phyloP scores from a whole-genome alignment of 1,140 invertebrate genomes.

The Leucophenga varia region DNA sequence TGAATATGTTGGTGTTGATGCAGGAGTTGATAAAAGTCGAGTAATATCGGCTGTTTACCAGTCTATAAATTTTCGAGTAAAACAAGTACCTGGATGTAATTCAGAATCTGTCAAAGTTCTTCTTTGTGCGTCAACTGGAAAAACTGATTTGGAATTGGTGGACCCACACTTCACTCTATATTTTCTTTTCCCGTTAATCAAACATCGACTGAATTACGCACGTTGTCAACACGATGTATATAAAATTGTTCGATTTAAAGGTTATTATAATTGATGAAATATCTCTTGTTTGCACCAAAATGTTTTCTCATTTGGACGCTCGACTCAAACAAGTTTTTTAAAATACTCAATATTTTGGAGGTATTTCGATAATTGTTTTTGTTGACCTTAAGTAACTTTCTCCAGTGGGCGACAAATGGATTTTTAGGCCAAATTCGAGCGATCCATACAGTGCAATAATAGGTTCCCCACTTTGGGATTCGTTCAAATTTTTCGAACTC shows the following conservation, averaged over 20 bases:
- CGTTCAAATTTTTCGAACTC: no score
- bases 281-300: conserved; percentile 3
- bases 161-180: conserved; percentile 2
- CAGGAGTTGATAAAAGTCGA: no score
- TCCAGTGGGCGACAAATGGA: no score
- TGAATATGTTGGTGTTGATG: no score
- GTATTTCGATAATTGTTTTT: conserved; percentile 5
- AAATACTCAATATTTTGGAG: conserved; percentile 2
- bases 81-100: no score
- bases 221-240: background rate
- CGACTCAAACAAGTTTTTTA: conserved; percentile 3
- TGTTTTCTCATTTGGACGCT: background rate
- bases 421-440: conserved; percentile 5
- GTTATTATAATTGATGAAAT: conserved; percentile 8
- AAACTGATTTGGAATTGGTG: conserved; percentile 6
- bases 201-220: background rate
- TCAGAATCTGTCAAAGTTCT: no score
- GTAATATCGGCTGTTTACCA: no score
- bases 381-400: conserved; percentile 3
- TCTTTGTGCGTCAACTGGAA: background rate
- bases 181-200: conserved; percentile 5
- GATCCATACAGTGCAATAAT: no score
- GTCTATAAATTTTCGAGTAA: no score
- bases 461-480: no score
- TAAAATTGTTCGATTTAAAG: no score